phyloP scores from a whole-genome alignment of 2,113 vertebrate species.

The Eublepharis macularius region DNA sequence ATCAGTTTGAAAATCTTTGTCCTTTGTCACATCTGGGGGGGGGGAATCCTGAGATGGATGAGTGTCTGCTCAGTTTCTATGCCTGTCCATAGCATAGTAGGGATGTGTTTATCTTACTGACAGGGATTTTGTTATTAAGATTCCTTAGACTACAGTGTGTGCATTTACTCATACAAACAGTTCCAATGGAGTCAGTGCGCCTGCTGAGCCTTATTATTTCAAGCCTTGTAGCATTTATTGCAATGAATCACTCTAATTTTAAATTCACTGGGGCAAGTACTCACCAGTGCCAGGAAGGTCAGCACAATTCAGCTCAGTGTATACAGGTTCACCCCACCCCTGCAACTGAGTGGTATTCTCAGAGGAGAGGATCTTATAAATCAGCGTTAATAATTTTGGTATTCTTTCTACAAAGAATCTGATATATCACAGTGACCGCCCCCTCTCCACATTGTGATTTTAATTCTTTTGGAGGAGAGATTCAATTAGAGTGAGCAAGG shows the following conservation, averaged over 20 bases:
- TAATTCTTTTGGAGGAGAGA: neutral
- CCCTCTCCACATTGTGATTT: neutral
- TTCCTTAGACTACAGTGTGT: constrained; percentile 46
- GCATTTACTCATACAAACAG: constrained; percentile 28
- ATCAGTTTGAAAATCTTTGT: constrained; percentile 60
- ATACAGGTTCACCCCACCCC: neutral
- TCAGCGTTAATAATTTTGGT: constrained; percentile 42
- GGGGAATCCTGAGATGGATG: constrained; percentile 49
- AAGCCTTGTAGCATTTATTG: constrained; percentile 56
- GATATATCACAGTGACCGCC: constrained; percentile 45
- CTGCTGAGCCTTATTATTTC: constrained; percentile 57
- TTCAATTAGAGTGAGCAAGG: neutral
- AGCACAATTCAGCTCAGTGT: constrained; percentile 22
- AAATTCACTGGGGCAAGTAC: constrained; percentile 55
- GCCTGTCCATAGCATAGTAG: constrained; percentile 26
- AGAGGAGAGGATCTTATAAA: constrained; percentile 50
- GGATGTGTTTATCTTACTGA: constrained; percentile 53
- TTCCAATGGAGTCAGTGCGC: constrained; percentile 51
- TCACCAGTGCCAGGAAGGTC: constrained; percentile 57
- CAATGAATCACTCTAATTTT: constrained; percentile 53
- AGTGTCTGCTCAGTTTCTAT: constrained; percentile 17
- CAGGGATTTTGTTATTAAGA: constrained; percentile 55
- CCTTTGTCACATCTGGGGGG: constrained; percentile 53
- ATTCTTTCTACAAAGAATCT: constrained; percentile 52
- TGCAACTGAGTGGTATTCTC: constrained; percentile 45